Conservation (phyloP, 2,888 invertebrate genomes). For the Pollenia amentaria region DNA sequence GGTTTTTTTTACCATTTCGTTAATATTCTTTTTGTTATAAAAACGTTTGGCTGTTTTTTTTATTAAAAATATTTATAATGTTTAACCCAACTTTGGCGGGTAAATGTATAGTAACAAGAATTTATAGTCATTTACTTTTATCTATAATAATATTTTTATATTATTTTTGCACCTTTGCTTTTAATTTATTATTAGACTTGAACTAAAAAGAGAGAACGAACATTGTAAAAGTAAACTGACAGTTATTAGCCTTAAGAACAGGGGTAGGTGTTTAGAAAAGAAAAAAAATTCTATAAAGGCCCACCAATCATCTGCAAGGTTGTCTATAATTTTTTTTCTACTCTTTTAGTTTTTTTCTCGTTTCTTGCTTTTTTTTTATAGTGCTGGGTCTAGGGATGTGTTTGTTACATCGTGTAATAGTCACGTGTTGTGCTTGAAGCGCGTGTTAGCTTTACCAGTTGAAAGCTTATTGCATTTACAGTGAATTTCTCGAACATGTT, state of each 20-base stretch:
- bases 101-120: conserved; percentile 45
- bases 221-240: conserved; percentile 8
- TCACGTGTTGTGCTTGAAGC: conserved; percentile 63
- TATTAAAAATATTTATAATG: conserved; percentile 42
- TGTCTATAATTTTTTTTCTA: conserved; percentile 24
- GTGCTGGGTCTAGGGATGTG: conserved; percentile 12
- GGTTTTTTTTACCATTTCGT: not conserved
- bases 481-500: conserved; percentile 57
- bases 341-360: not conserved
- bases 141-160: conserved; percentile 50
- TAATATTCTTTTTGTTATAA: conserved; percentile 27
- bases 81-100: not conserved
- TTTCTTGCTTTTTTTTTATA: not conserved
- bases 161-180: conserved; percentile 60
- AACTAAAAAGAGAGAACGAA: not conserved
- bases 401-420: conserved; percentile 51
- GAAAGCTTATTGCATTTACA: conserved; percentile 81
- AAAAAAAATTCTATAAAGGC: not conserved
- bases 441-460: conserved; percentile 71
- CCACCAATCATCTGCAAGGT: conserved; percentile 46
- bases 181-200: conserved; percentile 50
- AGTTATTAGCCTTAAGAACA: conserved; percentile 36
- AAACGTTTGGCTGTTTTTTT: conserved; percentile 31
- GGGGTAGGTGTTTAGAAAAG: not conserved
- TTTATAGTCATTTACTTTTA: conserved; percentile 61